Evolutionary conservation across 2,797 vertebrate genomes (phyloP).

Genomic region (Astyanax mexicanus): DNA sequence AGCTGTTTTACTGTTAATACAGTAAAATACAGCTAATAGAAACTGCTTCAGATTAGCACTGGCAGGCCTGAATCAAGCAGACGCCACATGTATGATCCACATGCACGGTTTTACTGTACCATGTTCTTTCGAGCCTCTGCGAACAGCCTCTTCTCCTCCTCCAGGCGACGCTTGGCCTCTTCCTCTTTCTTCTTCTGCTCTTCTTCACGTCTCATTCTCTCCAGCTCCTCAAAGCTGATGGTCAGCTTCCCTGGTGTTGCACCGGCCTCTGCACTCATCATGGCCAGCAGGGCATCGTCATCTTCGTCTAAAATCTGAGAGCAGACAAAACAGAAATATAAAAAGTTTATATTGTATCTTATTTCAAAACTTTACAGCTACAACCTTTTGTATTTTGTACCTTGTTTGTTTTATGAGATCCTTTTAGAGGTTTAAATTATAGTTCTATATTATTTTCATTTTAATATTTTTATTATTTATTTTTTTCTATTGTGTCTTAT

Average conservation of each 20-base stretch:
- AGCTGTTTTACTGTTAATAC: no score
- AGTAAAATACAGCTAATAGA: no score
- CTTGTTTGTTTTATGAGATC: no score
- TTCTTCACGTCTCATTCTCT: constrained; percentile 80
- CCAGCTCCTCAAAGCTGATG: constrained; percentile 85
- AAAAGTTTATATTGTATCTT: no score
- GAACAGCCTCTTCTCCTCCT: constrained; percentile 84
- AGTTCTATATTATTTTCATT: no score
- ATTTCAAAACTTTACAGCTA: no score
- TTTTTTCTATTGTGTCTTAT: no score
- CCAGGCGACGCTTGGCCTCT: constrained; percentile 80
- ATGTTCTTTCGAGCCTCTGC: constrained; percentile 84
- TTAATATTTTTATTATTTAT: no score
- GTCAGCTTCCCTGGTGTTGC: constrained; percentile 81
- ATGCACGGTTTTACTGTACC: constrained; percentile 64
- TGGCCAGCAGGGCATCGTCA: constrained; percentile 77
- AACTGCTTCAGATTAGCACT: neutral
- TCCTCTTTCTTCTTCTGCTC: constrained; percentile 83
- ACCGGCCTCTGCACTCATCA: constrained; percentile 76
- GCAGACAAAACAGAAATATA: constrained; percentile 19
- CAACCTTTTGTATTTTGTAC: no score
- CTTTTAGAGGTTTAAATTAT: no score
- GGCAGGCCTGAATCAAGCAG: constrained; percentile 11
- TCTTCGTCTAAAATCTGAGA: constrained; percentile 81
- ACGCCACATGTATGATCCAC: neutral